Conservation (phyloP, 2,797 vertebrate species). For the Mormyrus proboscirostris region DNA sequence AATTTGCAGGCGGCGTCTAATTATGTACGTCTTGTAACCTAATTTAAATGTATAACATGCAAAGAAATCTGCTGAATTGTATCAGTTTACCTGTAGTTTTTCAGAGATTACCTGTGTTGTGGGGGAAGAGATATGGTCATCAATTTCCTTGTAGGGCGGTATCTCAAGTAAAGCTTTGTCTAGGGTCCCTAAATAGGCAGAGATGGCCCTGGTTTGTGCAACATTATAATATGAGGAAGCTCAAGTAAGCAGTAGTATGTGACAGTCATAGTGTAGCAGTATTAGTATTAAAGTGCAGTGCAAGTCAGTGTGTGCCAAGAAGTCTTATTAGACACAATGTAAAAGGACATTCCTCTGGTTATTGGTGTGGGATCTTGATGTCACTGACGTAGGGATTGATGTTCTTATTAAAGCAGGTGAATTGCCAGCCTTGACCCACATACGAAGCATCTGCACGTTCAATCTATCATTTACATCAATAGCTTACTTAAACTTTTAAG, state of each 20-base stretch:
- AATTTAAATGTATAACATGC: background rate
- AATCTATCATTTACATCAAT: background rate
- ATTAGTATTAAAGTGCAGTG: background rate
- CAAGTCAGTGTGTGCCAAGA: background rate
- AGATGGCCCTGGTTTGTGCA: background rate
- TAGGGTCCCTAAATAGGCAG: background rate
- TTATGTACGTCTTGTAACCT: background rate
- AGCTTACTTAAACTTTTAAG: background rate
- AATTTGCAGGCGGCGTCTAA: background rate
- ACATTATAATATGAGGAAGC: background rate
- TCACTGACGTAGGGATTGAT: background rate
- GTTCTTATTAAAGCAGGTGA: background rate
- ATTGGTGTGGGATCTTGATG: background rate
- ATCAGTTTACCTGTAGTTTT: background rate
- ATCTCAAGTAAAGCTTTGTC: background rate
- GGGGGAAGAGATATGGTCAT: background rate
- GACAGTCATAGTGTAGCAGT: background rate
- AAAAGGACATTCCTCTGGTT: background rate
- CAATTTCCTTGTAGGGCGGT: background rate
- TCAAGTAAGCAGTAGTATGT: background rate
- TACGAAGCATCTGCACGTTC: background rate
- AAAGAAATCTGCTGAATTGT: background rate
- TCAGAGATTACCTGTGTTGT: background rate
- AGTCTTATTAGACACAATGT: background rate
- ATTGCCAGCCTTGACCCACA: background rate